Base-by-base conservation (phyloP, 2,888 invertebrate species). In the Tiphia femorata region DNA sequence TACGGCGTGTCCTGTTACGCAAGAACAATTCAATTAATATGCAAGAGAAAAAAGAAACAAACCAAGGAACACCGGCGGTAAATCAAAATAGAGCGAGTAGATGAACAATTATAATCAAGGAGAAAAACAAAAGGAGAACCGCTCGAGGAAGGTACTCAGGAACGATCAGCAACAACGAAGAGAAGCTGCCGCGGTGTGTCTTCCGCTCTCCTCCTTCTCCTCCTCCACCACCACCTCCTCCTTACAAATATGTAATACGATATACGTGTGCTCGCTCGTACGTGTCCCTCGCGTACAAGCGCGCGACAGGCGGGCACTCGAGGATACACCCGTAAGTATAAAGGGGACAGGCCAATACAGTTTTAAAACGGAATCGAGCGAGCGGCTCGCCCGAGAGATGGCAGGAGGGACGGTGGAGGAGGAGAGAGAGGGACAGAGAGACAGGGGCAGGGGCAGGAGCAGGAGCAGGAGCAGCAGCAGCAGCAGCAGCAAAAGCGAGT, bases 401-500 rank as follows among this genome's bases (percentile, higher is more conserved):
- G n/a, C 8, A 8, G 25, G 33, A 38, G 20, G 21, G 29, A 23
- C 14, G 48, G 40, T 20, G 1, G 48, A 43, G 29, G 2, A 25
- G 21, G 25, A 29, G 37, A 46, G 23, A 35, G 17, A 42, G 8
- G 25, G 30, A n/a, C n/a, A 30, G 10, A 8, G 8, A 54, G 41
- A 12, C 10, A 19, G 20, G 1, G 19, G 19, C 3, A 3, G 38
- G 21, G 2, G n/a, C 38, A n/a, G 21, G 12, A 46, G 47, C 40
- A 37, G 21, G 49, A 57, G 62, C 54, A 62, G 69, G 58, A 64
- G 60, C 67, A 58, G 64, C 59, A 64, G n/a, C 62, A 64, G 65
- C 62, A 62, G 70, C 67, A 53, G 58, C 25, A 67, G 70, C 70
- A 72, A 67, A 70, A 73, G 64, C 64, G 58, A 72, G 72, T 63